These are phyloP conservation scores for Blennius ocellaris DNA, from an alignment of 2,113 vertebrate species.

Conservation along the genomic window DNA sequence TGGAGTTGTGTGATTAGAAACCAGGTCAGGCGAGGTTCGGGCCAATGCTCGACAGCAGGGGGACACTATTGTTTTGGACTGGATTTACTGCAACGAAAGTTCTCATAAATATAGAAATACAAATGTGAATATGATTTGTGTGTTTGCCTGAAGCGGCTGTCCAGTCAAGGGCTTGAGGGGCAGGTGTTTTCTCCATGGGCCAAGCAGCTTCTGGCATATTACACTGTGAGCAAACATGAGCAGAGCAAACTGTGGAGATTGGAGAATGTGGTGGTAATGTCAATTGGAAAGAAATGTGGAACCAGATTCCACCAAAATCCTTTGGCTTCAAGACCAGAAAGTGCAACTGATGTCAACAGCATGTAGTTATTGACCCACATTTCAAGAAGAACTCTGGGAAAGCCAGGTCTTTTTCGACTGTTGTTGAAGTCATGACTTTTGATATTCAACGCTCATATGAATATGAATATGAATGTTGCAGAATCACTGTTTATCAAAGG, in stretches of 20 bases:
- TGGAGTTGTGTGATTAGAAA: constrained; percentile 6
- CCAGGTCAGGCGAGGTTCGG: constrained; percentile 11
- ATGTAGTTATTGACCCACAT: constrained; percentile 43
- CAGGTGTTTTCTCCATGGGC: constrained; percentile 81
- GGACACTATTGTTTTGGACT: constrained; percentile 10
- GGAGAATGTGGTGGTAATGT: constrained; percentile 67
- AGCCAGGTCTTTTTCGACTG: background rate
- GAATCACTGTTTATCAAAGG: no score
- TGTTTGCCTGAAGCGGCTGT: constrained; percentile 43
- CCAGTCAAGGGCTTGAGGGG: constrained; percentile 40
- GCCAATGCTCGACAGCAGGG: constrained; percentile 8
- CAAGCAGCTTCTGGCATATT: constrained; percentile 51
- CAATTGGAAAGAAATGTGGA: constrained; percentile 54
- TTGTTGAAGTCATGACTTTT: background rate
- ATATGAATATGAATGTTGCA: constrained; percentile 5
- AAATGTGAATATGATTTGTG: constrained; percentile 19
- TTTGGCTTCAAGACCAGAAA: constrained; percentile 16
- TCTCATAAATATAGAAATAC: constrained; percentile 31
- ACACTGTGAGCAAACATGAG: constrained; percentile 71
- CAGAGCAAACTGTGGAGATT: constrained; percentile 64
- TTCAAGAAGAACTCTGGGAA: background rate
- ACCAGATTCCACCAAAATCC: constrained; percentile 39
- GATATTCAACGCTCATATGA: background rate
- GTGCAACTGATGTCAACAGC: constrained; percentile 17
- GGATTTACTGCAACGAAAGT: constrained; percentile 11